phyloP scores from a whole-genome alignment of 2,888 invertebrate genomes.

The Caenorhabditis macrosperma region DNA sequence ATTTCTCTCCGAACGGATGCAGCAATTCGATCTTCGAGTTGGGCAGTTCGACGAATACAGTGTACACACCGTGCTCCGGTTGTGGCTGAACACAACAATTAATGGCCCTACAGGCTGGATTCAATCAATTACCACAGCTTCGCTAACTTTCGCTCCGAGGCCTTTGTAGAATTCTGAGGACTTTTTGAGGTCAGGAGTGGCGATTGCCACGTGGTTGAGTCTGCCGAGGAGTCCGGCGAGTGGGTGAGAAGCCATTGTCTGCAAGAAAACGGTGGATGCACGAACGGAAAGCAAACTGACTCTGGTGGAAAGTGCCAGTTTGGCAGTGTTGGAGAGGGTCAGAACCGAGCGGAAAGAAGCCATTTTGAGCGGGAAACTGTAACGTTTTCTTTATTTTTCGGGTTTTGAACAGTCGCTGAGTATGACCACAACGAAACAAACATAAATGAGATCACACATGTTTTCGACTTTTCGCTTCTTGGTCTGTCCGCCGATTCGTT shows the following conservation, averaged over 20 bases:
- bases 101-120: not conserved
- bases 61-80: constrained; percentile 84
- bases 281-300: constrained; percentile 27
- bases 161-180: constrained; percentile 83
- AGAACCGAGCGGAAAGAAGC: constrained; percentile 32
- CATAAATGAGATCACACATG: constrained; percentile 7
- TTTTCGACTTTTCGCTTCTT: not conserved
- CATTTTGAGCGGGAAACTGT: constrained; percentile 18
- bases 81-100: constrained; percentile 80
- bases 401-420: not conserved
- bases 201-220: constrained; percentile 84
- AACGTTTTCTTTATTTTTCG: not conserved
- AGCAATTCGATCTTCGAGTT: constrained; percentile 84
- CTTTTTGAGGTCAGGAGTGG: constrained; percentile 83
- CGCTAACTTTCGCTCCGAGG: constrained; percentile 83
- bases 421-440: constrained; percentile 3
- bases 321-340: constrained; percentile 22
- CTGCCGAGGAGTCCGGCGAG: constrained; percentile 81
- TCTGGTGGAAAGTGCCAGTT: constrained; percentile 33
- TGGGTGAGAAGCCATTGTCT: constrained; percentile 70
- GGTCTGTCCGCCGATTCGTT: constrained; percentile 11
- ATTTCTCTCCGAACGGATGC: constrained; percentile 83
- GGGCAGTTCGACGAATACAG: constrained; percentile 84
- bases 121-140: constrained; percentile 69
- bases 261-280: not conserved